phyloP scores from a whole-genome alignment of 1,140 invertebrate genomes.

The Tribolium castaneum region DNA sequence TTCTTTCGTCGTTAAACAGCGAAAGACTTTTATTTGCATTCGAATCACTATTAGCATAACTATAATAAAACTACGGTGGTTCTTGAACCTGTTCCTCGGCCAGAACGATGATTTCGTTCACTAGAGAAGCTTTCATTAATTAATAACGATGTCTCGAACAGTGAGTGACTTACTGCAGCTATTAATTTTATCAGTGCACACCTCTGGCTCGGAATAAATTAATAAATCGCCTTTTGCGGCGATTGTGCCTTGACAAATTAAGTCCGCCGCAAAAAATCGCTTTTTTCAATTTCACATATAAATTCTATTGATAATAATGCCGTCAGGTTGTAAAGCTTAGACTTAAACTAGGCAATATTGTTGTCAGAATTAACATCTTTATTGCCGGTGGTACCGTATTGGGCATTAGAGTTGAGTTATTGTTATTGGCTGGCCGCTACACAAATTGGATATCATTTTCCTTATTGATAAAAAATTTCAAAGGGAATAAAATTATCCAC shows the following conservation, averaged over 20 bases:
- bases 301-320: conserved; percentile 24
- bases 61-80: neutral
- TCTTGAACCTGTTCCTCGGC: neutral
- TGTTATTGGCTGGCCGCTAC: conserved; percentile 34
- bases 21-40: conserved; percentile 14
- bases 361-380: conserved; percentile 48
- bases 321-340: conserved; percentile 39
- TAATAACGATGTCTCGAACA: neutral
- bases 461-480: neutral
- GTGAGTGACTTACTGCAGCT: conserved; percentile 2
- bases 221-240: neutral
- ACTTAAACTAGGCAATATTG: conserved; percentile 46
- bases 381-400: conserved; percentile 44
- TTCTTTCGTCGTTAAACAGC: conserved; percentile 7
- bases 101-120: neutral
- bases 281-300: neutral
- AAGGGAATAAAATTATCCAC: neutral
- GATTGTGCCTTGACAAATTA: neutral
- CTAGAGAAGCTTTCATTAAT: neutral
- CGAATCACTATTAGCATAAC: neutral
- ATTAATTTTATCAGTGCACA: conserved; percentile 26
- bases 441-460: conserved; percentile 40
- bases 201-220: conserved; percentile 9
- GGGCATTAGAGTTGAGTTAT: conserved; percentile 39
- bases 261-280: neutral